Conservation (phyloP, 2,113 vertebrate genomes). For the Gobio gobio region DNA sequence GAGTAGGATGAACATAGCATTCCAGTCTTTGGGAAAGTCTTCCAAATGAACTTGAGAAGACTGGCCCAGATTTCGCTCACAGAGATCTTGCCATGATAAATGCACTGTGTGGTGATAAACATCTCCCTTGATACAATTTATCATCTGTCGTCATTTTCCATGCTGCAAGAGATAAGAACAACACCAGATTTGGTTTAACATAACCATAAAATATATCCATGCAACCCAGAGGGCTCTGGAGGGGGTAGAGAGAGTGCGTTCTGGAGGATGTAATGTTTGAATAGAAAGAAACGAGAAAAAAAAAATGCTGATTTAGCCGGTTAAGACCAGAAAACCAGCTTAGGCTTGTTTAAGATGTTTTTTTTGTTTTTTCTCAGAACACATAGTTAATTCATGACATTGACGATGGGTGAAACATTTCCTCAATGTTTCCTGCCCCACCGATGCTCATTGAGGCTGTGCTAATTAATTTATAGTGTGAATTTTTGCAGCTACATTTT, state of each 20-base stretch:
- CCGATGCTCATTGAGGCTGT: not conserved
- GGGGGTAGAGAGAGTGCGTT: not conserved
- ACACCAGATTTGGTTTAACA: conserved; percentile 56
- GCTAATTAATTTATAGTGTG: conserved; percentile 36
- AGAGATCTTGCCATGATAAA: conserved; percentile 55
- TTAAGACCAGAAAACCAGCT: not conserved
- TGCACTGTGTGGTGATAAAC: conserved; percentile 56
- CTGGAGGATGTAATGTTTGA: not conserved
- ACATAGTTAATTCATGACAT: conserved; percentile 16
- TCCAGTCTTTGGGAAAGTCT: conserved; percentile 38
- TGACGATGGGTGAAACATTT: conserved; percentile 13
- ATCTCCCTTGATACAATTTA: conserved; percentile 60
- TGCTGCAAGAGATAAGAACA: conserved; percentile 58
- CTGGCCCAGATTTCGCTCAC: conserved; percentile 53
- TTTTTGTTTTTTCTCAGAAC: not conserved
- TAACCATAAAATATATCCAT: conserved; percentile 52
- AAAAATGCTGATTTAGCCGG: not conserved
- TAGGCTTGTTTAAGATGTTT: not conserved
- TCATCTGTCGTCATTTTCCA: conserved; percentile 52
- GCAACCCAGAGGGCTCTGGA: conserved; percentile 35
- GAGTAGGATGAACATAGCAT: not conserved
- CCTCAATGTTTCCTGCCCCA: not conserved
- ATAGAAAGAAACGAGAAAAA: not conserved
- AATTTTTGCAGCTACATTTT: conserved; percentile 24
- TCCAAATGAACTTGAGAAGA: conserved; percentile 59